Evolutionary conservation across 2,797 vertebrate genomes (phyloP).

Genomic region (Hoplostethus mediterraneus): DNA sequence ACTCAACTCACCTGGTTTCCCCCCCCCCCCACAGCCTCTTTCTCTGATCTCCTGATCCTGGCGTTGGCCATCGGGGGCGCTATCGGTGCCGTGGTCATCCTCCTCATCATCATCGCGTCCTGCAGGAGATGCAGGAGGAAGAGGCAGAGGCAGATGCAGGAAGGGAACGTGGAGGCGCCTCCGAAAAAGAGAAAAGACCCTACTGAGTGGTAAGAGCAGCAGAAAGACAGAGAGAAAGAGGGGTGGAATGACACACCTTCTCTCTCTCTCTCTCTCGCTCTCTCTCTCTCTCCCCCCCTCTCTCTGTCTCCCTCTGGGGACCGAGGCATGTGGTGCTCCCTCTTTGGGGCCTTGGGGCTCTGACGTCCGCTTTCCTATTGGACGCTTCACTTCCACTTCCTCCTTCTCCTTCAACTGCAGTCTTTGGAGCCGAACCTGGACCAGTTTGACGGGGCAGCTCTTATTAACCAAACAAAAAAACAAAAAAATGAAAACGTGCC

Average conservation of each 20-base stretch:
- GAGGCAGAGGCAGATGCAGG: conserved; percentile 57
- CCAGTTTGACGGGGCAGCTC: conserved; percentile 39
- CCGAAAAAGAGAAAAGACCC: conserved; percentile 79
- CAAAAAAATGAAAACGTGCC: conserved; percentile 43
- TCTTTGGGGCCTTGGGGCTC: conserved; percentile 49
- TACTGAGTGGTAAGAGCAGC: conserved; percentile 77
- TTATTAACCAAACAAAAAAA: conserved; percentile 36
- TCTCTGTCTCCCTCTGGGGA: conserved; percentile 55
- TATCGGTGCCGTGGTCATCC: conserved; percentile 83
- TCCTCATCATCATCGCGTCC: conserved; percentile 80
- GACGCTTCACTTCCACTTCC: conserved; percentile 55
- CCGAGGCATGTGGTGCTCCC: conserved; percentile 51
- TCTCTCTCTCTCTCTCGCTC: conserved; percentile 8
- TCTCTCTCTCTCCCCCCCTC: conserved; percentile 34
- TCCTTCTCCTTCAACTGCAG: conserved; percentile 36
- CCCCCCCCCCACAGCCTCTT: conserved; percentile 73
- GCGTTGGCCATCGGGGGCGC: conserved; percentile 86
- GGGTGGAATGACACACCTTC: conserved; percentile 24
- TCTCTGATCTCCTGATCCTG: conserved; percentile 90
- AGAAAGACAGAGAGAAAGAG: conserved; percentile 37
- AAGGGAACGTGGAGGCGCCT: conserved; percentile 63
- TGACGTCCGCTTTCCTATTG: conserved; percentile 42
- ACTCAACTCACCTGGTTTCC: background rate
- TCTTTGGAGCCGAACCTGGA: conserved; percentile 58
- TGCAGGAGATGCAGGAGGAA: conserved; percentile 82